Evolutionary conservation across 2,797 vertebrate genomes (phyloP), one percentile per base, ranked within the genome.

Genomic region (Pyrocephalus nanus): DNA sequence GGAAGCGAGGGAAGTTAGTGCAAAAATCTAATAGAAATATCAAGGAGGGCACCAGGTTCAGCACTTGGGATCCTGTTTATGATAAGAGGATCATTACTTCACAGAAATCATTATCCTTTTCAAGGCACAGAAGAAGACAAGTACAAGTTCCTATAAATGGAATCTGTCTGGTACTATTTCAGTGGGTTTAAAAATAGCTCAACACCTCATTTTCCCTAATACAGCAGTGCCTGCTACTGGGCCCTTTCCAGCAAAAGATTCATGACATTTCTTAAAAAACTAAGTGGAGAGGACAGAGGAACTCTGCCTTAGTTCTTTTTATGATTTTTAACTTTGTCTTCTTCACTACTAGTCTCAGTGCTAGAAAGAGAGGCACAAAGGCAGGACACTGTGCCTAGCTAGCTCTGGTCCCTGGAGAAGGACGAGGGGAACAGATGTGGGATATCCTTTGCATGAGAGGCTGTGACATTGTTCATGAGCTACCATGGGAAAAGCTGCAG

Each of bases 181-280:
- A 84, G 81, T 54, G 38, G 3, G 25, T 90, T 95, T 97, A 97
- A 97, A 98, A 97, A 97, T 97, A 97, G 74, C 77, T 32, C 13
- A 36, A 30, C 47, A 94, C 86, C 77, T 95, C 94, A 92, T 96
- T 96, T 97, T 90, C 86, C 81, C 77, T 91, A 72, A 95, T 90
- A 86, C 77, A 92, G 67, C 36, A 53, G 47, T 62, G 65, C 42
- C 53, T 92, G 75, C 70, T 83, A 58, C 64, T 88, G 54, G 57
- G 69, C 57, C 62, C 90, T 79, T 76, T 86, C 82, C 74, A 70
- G 61, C 57, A 86, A 95, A 93, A 94, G 65, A 85, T 88, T 83
- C 69, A 80, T 0, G 0, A 23, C 53, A 55, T 73, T 78, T 76
- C 45, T 36, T 80, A 73, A 93, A 65, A 88, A 94, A 90, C 36